Conservation (phyloP, 2,888 invertebrate genomes). For the Hirtodrosophila alboralis region DNA sequence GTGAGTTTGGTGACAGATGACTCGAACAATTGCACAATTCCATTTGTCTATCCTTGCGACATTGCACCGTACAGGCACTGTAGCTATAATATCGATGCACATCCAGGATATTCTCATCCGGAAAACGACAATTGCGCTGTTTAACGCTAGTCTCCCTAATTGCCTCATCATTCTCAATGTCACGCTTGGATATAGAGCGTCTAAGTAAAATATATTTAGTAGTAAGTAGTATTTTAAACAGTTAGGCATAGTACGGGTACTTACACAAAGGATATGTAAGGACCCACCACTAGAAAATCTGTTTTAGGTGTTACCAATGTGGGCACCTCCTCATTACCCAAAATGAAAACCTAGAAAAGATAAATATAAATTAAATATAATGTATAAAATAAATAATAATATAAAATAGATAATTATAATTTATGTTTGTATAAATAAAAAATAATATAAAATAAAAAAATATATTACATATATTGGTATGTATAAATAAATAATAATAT, state of each 20-base stretch:
- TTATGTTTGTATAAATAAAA: too few relatives aligned
- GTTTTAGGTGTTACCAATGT: conserved; percentile 88
- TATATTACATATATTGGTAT: too few relatives aligned
- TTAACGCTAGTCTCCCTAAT: conserved; percentile 86
- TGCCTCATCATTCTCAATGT: conserved; percentile 89
- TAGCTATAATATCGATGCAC: conserved; percentile 89
- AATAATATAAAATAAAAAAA: too few relatives aligned
- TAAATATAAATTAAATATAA: too few relatives aligned
- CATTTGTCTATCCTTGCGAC: conserved; percentile 87
- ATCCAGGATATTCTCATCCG: conserved; percentile 87
- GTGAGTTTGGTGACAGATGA: conserved; percentile 88
- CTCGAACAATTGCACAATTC: conserved; percentile 88
- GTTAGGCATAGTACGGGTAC: conserved; percentile 16
- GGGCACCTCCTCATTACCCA: conserved; percentile 89
- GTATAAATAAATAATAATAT: too few relatives aligned
- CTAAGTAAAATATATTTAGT: too few relatives aligned
- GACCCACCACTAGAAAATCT: conserved; percentile 86
- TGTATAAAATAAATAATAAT: too few relatives aligned
- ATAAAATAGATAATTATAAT: too few relatives aligned
- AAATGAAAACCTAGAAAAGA: conserved; percentile 85
- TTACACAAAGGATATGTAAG: conserved; percentile 85
- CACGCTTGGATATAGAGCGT: conserved; percentile 85
- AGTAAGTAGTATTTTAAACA: too few relatives aligned
- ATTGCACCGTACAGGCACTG: conserved; percentile 89
- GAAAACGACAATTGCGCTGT: conserved; percentile 89